phyloP scores from a whole-genome alignment of 2,113 vertebrate species.

The Nannospalax galili region DNA sequence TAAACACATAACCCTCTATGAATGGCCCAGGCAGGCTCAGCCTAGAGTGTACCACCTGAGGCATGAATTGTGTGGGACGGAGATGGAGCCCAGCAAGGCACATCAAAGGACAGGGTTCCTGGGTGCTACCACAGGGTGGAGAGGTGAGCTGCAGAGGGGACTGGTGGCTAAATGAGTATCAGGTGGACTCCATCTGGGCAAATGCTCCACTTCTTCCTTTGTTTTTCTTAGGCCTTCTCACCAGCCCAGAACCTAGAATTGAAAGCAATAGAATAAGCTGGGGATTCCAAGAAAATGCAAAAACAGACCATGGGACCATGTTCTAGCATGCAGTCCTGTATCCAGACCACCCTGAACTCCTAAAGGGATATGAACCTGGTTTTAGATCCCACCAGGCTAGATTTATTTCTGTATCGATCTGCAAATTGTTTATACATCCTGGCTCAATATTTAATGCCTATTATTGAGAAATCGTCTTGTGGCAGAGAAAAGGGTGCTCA shows the following conservation, averaged over 20 bases:
- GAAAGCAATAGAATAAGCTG: not conserved
- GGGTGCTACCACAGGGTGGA: too few relatives aligned
- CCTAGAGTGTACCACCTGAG: not conserved
- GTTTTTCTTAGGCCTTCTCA: not conserved
- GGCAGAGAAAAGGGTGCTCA: not conserved
- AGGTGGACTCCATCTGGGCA: too few relatives aligned
- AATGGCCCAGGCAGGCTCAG: not conserved
- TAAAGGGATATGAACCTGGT: not conserved
- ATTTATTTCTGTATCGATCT: not conserved
- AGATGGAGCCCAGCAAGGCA: too few relatives aligned
- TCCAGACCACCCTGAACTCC: not conserved
- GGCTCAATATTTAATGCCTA: not conserved
- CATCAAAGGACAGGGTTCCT: too few relatives aligned
- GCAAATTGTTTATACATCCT: not conserved
- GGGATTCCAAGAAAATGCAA: not conserved
- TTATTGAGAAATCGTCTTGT: not conserved
- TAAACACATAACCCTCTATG: not conserved
- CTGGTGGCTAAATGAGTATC: too few relatives aligned
- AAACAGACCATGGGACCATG: too few relatives aligned
- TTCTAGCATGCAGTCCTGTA: rapidly evolving
- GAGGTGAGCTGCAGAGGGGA: too few relatives aligned
- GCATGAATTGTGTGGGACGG: too few relatives aligned
- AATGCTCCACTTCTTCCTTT: not conserved
- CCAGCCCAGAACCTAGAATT: not conserved
- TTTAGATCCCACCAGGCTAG: not conserved